Conservation (phyloP, 1,140 invertebrate species). For the Planococcus citri region DNA sequence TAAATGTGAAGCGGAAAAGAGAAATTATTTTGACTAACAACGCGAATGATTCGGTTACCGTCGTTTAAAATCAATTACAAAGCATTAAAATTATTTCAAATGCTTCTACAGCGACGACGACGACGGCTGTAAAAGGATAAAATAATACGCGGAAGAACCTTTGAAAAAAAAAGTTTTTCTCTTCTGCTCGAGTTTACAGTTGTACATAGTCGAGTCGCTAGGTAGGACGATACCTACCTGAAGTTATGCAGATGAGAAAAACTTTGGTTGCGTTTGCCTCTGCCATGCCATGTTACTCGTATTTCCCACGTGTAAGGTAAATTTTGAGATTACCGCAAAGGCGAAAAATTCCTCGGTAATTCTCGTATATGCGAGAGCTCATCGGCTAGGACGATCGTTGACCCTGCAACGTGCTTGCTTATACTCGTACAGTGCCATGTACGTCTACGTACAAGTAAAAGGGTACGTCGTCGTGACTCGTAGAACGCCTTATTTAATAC, state of each 20-base stretch:
- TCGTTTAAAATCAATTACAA: constrained; percentile 1
- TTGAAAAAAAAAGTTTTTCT: no score
- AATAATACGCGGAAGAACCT: no score
- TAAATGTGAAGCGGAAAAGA: constrained; percentile 7
- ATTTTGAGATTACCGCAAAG: background rate
- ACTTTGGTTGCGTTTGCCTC: no score
- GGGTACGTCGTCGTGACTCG: background rate
- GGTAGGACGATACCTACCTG: no score
- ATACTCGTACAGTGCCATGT: no score
- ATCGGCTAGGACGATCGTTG: background rate
- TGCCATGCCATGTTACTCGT: no score
- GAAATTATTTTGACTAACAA: constrained; percentile 4
- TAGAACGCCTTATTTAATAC: background rate
- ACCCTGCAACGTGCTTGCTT: background rate
- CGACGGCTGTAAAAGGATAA: no score
- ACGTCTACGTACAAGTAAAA: background rate
- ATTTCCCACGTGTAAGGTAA: background rate
- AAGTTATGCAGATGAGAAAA: no score
- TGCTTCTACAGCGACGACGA: no score
- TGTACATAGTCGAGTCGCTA: no score
- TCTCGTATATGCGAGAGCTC: background rate
- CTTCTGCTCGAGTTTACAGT: no score
- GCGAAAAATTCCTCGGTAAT: background rate
- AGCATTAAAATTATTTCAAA: no score
- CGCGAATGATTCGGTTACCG: background rate